These are phyloP conservation scores for Euthynnus affinis DNA, from an alignment of 2,797 vertebrate species.

Conservation along the genomic window DNA sequence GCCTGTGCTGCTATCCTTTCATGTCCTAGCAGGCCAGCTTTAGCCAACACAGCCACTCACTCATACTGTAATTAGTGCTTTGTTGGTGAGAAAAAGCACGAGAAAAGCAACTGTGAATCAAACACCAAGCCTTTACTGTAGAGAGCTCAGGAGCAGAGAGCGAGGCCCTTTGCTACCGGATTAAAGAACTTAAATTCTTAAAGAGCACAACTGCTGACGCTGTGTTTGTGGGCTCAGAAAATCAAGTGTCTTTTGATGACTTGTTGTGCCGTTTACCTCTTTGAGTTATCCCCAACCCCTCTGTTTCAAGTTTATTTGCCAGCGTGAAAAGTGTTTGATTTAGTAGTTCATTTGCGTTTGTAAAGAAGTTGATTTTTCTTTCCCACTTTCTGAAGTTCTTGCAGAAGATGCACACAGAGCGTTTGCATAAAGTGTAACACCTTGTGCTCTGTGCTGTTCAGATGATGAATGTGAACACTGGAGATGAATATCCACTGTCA, in stretches of 20 bases:
- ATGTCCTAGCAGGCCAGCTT: constrained; percentile 71
- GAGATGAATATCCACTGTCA: constrained; percentile 72
- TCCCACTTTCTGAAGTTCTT: constrained; percentile 18
- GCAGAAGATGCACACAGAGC: background rate
- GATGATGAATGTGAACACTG: constrained; percentile 69
- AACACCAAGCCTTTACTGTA: constrained; percentile 59
- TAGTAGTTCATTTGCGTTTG: constrained; percentile 44
- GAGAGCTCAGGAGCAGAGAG: constrained; percentile 65
- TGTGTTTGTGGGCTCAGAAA: constrained; percentile 63
- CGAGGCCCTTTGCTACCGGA: constrained; percentile 59
- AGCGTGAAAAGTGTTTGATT: constrained; percentile 45
- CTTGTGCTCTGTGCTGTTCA: constrained; percentile 36
- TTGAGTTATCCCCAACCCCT: constrained; percentile 44
- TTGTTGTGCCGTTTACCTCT: constrained; percentile 55
- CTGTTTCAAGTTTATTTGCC: constrained; percentile 32
- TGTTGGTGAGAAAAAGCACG: constrained; percentile 74
- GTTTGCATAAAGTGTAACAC: constrained; percentile 36
- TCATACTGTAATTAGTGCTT: constrained; percentile 81
- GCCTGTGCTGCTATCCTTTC: constrained; percentile 68
- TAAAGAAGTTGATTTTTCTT: constrained; percentile 32
- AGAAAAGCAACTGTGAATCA: constrained; percentile 67
- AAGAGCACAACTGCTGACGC: constrained; percentile 71
- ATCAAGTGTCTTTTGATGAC: constrained; percentile 64
- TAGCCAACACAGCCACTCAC: constrained; percentile 73
- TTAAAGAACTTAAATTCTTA: constrained; percentile 72